Evolutionary conservation across 2,113 vertebrate species (phyloP), one percentile per base, ranked within the genome.

Genomic region (Paramisgurnus dabryanus): DNA sequence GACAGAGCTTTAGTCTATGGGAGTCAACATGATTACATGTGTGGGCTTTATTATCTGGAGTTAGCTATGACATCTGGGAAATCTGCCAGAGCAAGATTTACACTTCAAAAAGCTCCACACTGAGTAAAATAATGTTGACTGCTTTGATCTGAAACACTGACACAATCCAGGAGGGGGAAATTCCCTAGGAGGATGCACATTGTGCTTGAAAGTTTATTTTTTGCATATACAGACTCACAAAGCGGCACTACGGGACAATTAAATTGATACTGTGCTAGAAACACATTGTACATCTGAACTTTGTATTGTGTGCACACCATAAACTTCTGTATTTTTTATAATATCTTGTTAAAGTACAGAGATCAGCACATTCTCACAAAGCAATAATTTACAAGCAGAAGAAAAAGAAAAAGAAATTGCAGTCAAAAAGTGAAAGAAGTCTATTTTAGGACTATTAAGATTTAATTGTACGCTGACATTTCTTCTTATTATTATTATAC

Each of bases 81-180:
- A 90, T 81, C 79, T 83, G 75, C 72, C 66, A 79, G 58, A 76
- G 81, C 82, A 75, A 84, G 87, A 89, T 87, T 87, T 90, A 86
- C 86, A 89, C 82, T 87, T 88, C 82, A 86, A 80, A 88, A 78
- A 82, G 82, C 76, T 80, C 60, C 60, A 80, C 4, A 78, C 79
- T 80, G 67, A 82, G 72, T 85, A 67, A 85, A 78, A 71, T 64
- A 53, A 81, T 67, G 79, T 78, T 78, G 87, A 12, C 13, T 79
- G 71, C 84, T 89, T 87, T 88, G 88, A 90, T 89, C 81, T 81
- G 73, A 78, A 72, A 80, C 81, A 84, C 80, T 79, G 81, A 85
- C 69, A 67, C 73, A 70, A 65, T 65, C 81, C 63, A 58, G 76
- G 67, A 53, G 65, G 84, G 83, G 75, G 79, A 76, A 85, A 78